Conservation (phyloP, 2,113 vertebrate species). For the Zonotrichia leucophrys region DNA sequence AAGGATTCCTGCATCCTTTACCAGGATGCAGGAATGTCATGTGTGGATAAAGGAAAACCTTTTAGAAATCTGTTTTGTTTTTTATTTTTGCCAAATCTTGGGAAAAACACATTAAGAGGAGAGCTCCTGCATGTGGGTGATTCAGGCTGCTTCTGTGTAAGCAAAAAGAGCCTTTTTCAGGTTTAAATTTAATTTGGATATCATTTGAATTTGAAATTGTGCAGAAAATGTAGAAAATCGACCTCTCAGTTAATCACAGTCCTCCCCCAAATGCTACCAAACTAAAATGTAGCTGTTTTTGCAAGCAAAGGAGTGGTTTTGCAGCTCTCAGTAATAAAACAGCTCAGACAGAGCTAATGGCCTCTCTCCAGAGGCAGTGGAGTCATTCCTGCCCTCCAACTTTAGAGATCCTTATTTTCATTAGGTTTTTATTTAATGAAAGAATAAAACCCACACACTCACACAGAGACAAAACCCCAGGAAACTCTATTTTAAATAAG, state of each 20-base stretch:
- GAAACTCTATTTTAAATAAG: background rate
- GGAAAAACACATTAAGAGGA: background rate
- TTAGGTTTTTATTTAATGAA: conserved; percentile 11
- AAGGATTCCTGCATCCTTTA: too few relatives aligned
- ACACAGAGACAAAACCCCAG: background rate
- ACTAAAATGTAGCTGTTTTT: background rate
- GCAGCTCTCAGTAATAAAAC: background rate
- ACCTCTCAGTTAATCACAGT: background rate
- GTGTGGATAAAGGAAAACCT: background rate
- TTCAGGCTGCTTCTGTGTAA: background rate
- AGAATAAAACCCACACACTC: background rate
- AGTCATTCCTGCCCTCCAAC: background rate
- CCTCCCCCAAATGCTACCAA: background rate
- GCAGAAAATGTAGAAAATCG: background rate
- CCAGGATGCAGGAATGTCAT: background rate
- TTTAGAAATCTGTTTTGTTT: background rate
- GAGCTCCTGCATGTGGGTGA: background rate
- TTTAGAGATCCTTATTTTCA: background rate
- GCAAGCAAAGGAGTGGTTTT: background rate
- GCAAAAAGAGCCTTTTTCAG: background rate
- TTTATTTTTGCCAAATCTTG: background rate
- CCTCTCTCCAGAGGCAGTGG: background rate
- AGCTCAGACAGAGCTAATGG: background rate
- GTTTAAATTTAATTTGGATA: background rate
- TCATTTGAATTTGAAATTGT: background rate